These are phyloP conservation scores for Amphimallon solstitiale DNA, from an alignment of 2,888 invertebrate genomes.

Conservation along the genomic window DNA sequence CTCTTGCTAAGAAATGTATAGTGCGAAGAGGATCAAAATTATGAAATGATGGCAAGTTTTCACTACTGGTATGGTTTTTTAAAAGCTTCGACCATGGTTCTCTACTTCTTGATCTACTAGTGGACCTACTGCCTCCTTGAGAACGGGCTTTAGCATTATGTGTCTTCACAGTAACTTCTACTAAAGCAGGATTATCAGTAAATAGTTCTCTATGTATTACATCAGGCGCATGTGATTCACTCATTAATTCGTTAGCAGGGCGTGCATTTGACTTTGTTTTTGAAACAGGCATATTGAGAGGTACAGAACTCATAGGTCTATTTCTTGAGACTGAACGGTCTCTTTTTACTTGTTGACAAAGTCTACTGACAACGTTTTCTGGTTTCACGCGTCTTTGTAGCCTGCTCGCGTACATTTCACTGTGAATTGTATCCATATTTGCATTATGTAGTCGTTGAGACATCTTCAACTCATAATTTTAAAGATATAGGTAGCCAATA, in stretches of 20 bases:
- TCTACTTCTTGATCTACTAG: slow-evolving; percentile 18
- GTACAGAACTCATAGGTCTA: neutral
- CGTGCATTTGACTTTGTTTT: slow-evolving; percentile 13
- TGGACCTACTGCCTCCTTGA: slow-evolving; percentile 43
- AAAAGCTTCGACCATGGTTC: slow-evolving; percentile 55
- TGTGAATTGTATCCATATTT: slow-evolving; percentile 45
- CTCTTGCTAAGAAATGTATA: slow-evolving; percentile 60
- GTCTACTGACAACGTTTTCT: slow-evolving; percentile 11
- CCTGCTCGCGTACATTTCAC: slow-evolving; percentile 39
- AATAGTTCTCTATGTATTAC: slow-evolving; percentile 43
- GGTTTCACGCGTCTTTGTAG: slow-evolving; percentile 38
- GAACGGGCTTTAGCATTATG: slow-evolving; percentile 49
- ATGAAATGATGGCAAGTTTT: slow-evolving; percentile 54
- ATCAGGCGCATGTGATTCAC: slow-evolving; percentile 33
- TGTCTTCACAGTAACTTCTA: slow-evolving; percentile 52
- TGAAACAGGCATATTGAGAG: slow-evolving; percentile 5
- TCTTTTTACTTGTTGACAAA: slow-evolving; percentile 16
- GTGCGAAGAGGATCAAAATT: slow-evolving; percentile 61
- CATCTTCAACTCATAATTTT: slow-evolving; percentile 43
- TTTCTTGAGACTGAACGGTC: slow-evolving; percentile 14
- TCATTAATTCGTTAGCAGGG: slow-evolving; percentile 29
- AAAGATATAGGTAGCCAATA: slow-evolving; percentile 15
- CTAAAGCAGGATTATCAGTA: slow-evolving; percentile 48
- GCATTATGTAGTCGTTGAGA: slow-evolving; percentile 43
- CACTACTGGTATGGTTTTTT: slow-evolving; percentile 48